These are phyloP conservation scores for Abramis brama DNA, from an alignment of 2,113 vertebrate genomes.

Conservation along the genomic window DNA sequence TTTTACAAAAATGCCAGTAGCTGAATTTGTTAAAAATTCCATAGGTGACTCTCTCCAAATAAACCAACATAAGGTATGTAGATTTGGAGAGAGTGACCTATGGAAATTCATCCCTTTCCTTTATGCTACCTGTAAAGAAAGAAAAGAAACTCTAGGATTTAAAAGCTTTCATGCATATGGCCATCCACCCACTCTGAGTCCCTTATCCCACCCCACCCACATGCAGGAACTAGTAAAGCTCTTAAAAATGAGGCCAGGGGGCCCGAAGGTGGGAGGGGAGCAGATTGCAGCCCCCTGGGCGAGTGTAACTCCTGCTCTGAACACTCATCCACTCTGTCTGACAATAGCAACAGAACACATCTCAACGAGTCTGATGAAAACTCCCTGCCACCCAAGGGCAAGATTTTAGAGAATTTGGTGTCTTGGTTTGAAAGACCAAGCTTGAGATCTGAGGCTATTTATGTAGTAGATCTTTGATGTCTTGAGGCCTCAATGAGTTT, in stretches of 20 bases:
- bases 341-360: slow-evolving; percentile 65
- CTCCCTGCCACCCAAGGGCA: slow-evolving; percentile 15
- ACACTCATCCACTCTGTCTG: slow-evolving; percentile 64
- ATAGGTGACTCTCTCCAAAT: background rate
- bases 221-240: slow-evolving; percentile 71
- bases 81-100: background rate
- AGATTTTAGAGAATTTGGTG: slow-evolving; percentile 10
- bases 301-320: slow-evolving; percentile 65
- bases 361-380: slow-evolving; percentile 50
- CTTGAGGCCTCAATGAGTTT: slow-evolving; percentile 5
- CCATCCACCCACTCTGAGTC: slow-evolving; percentile 51
- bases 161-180: slow-evolving; percentile 66
- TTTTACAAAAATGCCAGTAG: background rate
- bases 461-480: slow-evolving; percentile 4
- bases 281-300: slow-evolving; percentile 64
- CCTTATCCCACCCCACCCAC: slow-evolving; percentile 53
- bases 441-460: slow-evolving; percentile 24
- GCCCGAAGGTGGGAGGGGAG: slow-evolving; percentile 47
- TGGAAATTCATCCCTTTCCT: slow-evolving; percentile 29
- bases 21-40: background rate
- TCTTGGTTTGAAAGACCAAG: slow-evolving; percentile 23
- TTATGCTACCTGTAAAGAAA: slow-evolving; percentile 38
- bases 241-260: slow-evolving; percentile 72
- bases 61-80: background rate
- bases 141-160: slow-evolving; percentile 50